These are phyloP conservation scores for Neocrepidodera transversa DNA, from an alignment of 2,888 invertebrate genomes.

Conservation along the genomic window DNA sequence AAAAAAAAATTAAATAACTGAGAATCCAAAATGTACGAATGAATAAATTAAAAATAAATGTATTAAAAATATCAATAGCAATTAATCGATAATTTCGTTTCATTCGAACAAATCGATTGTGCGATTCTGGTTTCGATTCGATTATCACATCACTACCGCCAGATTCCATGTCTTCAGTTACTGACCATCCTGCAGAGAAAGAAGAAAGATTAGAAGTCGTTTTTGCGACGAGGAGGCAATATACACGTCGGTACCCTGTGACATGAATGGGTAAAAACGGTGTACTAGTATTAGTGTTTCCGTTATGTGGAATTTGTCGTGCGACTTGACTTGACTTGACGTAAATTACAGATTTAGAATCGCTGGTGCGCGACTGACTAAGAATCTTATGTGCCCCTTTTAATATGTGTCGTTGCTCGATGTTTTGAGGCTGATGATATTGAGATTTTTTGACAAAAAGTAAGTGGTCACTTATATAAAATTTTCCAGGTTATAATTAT, in stretches of 20 bases:
- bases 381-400: constrained; percentile 43
- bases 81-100: not conserved
- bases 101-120: not conserved
- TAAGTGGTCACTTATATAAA: constrained; percentile 40
- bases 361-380: constrained; percentile 37
- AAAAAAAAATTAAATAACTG: too few species aligned
- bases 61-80: too few species aligned
- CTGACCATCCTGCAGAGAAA: constrained; percentile 45
- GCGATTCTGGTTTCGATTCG: constrained; percentile 1
- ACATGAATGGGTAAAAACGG: constrained; percentile 39
- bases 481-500: too few species aligned
- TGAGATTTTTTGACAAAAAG: constrained; percentile 51
- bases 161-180: constrained; percentile 47
- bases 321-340: constrained; percentile 38
- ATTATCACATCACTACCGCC: constrained; percentile 19
- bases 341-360: constrained; percentile 29
- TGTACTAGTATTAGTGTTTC: constrained; percentile 44
- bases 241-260: constrained; percentile 27
- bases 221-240: constrained; percentile 19
- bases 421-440: constrained; percentile 51
- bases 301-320: constrained; percentile 49
- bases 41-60: too few species aligned
- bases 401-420: constrained; percentile 41
- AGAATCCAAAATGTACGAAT: too few species aligned
- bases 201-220: constrained; percentile 28